Percentiles rank a stretch among this genome's conserved stretches.
These are phyloP conservation scores for western clawed frog (Xenopus tropicalis) DNA, from an alignment of 2,113 vertebrate species.

Conservation along the genomic window DNA sequence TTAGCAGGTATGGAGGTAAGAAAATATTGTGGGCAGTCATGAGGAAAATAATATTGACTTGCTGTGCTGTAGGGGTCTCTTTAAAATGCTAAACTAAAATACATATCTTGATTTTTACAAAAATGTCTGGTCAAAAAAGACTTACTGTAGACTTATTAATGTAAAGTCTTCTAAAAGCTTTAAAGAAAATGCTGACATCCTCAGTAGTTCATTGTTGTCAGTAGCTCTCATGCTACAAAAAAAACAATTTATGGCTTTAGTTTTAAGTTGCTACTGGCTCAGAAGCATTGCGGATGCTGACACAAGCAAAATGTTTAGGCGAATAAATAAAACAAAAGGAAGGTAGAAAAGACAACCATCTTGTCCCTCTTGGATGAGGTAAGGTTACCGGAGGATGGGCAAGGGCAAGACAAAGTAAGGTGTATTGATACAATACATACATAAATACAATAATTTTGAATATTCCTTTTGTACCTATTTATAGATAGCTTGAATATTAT, in stretches of 20 bases:
- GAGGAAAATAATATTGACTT: too few relatives aligned
- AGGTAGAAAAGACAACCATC: conserved; percentile 12
- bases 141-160: conserved; percentile 4
- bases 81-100: too few relatives aligned
- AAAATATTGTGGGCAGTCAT: too few relatives aligned
- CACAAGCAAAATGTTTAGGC: conserved; percentile 24
- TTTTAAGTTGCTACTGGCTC: conserved; percentile 22
- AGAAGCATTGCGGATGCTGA: conserved; percentile 21
- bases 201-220: conserved; percentile 19
- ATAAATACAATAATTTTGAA: too few relatives aligned
- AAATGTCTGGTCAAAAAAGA: background rate
- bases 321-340: conserved; percentile 39
- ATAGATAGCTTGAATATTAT: too few relatives aligned
- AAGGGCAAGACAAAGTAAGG: conserved; percentile 7
- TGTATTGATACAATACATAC: conserved; percentile 2
- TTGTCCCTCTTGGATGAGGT: conserved; percentile 11
- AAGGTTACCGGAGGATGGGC: background rate
- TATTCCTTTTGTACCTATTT: too few relatives aligned
- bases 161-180: conserved; percentile 9
- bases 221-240: conserved; percentile 18
- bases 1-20: too few relatives aligned
- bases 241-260: conserved; percentile 37
- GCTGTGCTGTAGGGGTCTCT: too few relatives aligned
- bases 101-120: background rate
- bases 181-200: conserved; percentile 28